A percentile compares a stretch with the other conserved stretches of the same genome.
Conservation (phyloP, 2,888 invertebrate species). For the Tetranychus piercei region DNA sequence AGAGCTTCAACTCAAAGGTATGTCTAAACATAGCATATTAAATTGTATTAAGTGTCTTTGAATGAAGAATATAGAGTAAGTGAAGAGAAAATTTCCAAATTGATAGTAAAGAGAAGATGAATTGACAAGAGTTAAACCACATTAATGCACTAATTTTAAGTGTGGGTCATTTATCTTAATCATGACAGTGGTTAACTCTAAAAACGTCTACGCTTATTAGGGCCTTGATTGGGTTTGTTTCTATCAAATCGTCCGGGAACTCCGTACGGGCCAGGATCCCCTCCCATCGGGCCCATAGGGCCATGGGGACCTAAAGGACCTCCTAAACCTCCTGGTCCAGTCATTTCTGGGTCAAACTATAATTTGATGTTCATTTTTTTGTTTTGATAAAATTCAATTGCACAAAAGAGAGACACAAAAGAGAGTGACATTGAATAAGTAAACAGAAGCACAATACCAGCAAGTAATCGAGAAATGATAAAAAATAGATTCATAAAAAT, state of each 20-base stretch:
- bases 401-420: slow-evolving; percentile 3
- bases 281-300: background rate
- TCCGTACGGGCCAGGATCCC: slow-evolving; percentile 3
- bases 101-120: no score
- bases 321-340: slow-evolving; percentile 5
- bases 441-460: background rate
- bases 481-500: background rate
- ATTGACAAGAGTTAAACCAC: no score
- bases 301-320: slow-evolving; percentile 7
- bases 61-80: no score
- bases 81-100: no score
- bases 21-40: no score
- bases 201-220: slow-evolving; percentile 6
- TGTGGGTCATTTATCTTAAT: no score
- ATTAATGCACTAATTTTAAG: no score
- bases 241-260: slow-evolving; percentile 6
- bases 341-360: slow-evolving; percentile 10
- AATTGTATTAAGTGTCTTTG: no score
- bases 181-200: background rate
- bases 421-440: background rate
- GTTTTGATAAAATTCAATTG: background rate
- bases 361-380: background rate
- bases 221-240: slow-evolving; percentile 5
- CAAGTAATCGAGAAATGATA: background rate
- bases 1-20: no score